Conservation (phyloP, 2,113 vertebrate genomes). For the Chauna torquata region DNA sequence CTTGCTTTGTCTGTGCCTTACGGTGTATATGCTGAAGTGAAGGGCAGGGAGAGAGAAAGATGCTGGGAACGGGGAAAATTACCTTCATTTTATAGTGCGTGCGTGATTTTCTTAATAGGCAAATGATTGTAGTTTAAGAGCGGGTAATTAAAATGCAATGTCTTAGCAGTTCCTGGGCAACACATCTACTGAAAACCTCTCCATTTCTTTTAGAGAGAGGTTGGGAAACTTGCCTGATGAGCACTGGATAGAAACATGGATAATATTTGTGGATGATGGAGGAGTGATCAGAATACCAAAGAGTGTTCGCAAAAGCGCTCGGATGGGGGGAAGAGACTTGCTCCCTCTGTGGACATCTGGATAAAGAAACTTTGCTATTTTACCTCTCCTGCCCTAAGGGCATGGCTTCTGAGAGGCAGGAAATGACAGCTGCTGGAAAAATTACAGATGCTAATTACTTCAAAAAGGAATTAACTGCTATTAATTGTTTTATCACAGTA, state of each 20-base stretch:
- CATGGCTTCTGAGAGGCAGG: slow-evolving; percentile 19
- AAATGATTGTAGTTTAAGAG: not conserved
- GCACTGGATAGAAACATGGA: not conserved
- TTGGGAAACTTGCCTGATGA: not conserved
- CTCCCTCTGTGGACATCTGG: not conserved
- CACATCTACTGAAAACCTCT: not conserved
- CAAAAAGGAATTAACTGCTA: slow-evolving; percentile 66
- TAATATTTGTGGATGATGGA: not conserved
- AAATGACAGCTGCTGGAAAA: slow-evolving; percentile 26
- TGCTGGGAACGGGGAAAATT: not conserved
- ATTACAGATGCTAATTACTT: slow-evolving; percentile 51
- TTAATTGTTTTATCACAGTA: slow-evolving; percentile 76
- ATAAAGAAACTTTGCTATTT: not conserved
- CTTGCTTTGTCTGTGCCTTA: not conserved
- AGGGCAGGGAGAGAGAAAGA: not conserved
- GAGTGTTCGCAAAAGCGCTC: not conserved
- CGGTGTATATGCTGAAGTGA: not conserved
- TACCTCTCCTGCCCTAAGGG: slow-evolving; percentile 13
- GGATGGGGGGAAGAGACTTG: not conserved
- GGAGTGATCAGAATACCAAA: not conserved
- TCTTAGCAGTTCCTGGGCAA: not conserved
- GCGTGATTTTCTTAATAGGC: not conserved
- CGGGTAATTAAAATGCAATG: not conserved
- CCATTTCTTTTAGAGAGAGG: not conserved
- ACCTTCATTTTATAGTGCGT: not conserved